A percentile compares a stretch with the other conserved stretches of the same genome.
phyloP scores from a whole-genome alignment of 2,797 vertebrate species.

The Premnoplex brunnescens region DNA sequence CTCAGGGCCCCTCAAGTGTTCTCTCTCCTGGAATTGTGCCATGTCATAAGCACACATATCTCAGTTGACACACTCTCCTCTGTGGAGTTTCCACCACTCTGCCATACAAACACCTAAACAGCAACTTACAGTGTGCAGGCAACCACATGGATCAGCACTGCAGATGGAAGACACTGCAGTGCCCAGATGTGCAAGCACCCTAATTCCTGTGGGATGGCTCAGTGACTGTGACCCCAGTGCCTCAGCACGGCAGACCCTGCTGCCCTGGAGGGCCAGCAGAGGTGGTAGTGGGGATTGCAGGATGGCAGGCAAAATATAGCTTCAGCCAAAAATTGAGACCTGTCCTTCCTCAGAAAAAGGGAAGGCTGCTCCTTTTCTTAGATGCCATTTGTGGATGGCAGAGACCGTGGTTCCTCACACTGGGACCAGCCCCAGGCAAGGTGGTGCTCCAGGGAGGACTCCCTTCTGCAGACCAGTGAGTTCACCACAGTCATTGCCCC shows the following conservation, averaged over 20 bases:
- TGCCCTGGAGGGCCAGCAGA: background rate
- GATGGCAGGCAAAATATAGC: background rate
- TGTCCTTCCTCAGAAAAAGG: background rate
- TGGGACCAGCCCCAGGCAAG: fast-evolving
- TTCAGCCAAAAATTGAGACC: background rate
- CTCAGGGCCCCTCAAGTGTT: background rate
- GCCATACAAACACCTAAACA: background rate
- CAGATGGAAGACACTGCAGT: background rate
- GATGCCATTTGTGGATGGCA: background rate
- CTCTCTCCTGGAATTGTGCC: background rate
- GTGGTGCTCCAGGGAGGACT: background rate
- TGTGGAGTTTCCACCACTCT: background rate
- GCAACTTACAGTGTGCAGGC: background rate
- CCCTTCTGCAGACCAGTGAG: background rate
- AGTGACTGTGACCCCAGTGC: background rate
- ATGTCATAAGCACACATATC: background rate
- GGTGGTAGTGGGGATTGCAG: background rate
- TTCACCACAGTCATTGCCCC: background rate
- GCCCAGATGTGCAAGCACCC: background rate
- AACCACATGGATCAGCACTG: fast-evolving
- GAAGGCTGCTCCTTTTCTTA: background rate
- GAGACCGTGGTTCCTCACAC: background rate
- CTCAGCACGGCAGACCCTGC: background rate
- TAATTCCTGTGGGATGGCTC: background rate
- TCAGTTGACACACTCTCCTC: background rate